phyloP scores from a whole-genome alignment of 2,888 invertebrate species.

The Tinea trinotella region DNA sequence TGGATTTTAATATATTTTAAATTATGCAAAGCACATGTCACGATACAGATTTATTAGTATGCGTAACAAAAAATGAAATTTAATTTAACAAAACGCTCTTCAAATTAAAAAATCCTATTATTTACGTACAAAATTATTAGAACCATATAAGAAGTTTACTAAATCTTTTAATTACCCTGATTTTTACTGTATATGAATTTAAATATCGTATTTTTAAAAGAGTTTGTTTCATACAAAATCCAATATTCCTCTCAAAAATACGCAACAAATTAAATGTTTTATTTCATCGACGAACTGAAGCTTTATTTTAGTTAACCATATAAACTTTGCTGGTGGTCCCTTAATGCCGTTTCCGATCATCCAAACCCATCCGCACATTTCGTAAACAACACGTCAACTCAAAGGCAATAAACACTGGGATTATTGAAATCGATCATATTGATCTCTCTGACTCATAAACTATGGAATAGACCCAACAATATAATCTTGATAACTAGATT shows the following conservation, averaged over 20 bases:
- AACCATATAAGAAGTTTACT: too few species aligned
- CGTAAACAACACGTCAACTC: constrained; percentile 8
- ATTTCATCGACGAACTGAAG: too few species aligned
- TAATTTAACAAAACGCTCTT: not conserved
- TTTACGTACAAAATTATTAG: not conserved
- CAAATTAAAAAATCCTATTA: not conserved
- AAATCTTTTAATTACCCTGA: too few species aligned
- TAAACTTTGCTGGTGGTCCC: constrained; percentile 28
- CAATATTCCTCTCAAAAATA: too few species aligned
- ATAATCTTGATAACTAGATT: not conserved
- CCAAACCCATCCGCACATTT: constrained; percentile 32
- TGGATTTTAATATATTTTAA: not conserved
- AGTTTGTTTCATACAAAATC: too few species aligned
- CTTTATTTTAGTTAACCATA: not conserved
- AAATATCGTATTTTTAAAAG: too few species aligned
- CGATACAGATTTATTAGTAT: not conserved
- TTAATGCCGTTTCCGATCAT: constrained; percentile 33
- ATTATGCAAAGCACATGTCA: not conserved
- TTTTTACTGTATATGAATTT: too few species aligned
- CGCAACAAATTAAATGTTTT: too few species aligned
- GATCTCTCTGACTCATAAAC: not conserved
- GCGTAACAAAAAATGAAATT: not conserved
- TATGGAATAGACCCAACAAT: not conserved
- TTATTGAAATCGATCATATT: constrained; percentile 16
- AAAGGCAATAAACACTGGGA: constrained; percentile 17